Evolutionary conservation across 2,113 vertebrate genomes (phyloP), one percentile per base, ranked within the genome.

Genomic region (Physeter macrocephalus): DNA sequence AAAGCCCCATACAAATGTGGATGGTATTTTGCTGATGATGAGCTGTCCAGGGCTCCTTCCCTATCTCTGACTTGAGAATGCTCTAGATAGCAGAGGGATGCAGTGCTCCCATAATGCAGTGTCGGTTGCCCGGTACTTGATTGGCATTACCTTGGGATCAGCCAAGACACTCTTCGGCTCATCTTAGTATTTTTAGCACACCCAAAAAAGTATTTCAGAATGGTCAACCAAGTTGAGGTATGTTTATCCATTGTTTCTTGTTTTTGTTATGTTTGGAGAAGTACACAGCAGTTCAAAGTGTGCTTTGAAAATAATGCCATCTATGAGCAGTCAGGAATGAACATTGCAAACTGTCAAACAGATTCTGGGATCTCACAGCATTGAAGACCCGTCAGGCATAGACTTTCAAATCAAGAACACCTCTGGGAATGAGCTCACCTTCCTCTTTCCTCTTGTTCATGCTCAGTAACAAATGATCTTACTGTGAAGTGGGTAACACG

Each of bases 381-480:
- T 52, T 25, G 14, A 21, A 92, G 23, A 91, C 17, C 11, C 20
- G 23, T n/a, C 25, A 41, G 46, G 39, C 1, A 1, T 17, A 46
- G 27, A 13, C 29, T 94, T 80, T 72, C n/a, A 27, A 7, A 64
- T 85, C 43, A 34, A 67, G 46, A 62, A 52, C 29, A 39, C 12
- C n/a, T 94, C 52, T 25, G 87, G 62, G 72, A 90, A 11, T 25
- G 39, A 90, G 64, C 14, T 14, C 11, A 18, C 29, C 34, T 88
- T 41, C 62, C 2, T 0, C 0, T 94, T 0, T 0, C 80, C n/a
- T 97, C 75, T 67, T 71, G 39, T 82, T 95, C 84, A 23, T 94
- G 78, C 82, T 95, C 83, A 17, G 0, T 86, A 84, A 88, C 91
- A 87, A 97, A 93, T 82, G 77, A 64, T 93, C 96, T 95, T 67